Evolutionary conservation across 1,140 invertebrate genomes (phyloP), one percentile per base, ranked within the genome.

Genomic region (Leptopilina clavipes): DNA sequence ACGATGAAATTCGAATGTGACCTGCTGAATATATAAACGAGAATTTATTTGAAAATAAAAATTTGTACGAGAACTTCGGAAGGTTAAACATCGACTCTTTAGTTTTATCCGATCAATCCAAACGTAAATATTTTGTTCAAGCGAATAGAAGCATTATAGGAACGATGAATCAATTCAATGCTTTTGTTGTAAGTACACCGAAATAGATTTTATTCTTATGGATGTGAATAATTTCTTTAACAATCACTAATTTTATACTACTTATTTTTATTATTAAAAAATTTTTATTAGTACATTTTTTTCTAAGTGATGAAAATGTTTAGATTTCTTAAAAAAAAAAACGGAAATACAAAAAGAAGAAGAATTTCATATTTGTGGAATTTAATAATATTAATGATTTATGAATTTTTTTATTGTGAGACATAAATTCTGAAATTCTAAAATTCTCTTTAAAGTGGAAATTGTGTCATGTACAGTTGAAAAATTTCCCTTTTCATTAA

Each of bases 51-150:
- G 5, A 17, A 52, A 52, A 8, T 12, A 52, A 52, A 17, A 17
- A 40, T 40, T 40, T 40, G 37, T 40, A 7, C 37, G 14, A n/a
- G 48, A 52, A 52, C 48, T 52, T 11, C 8, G 19, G 48, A 17
- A 52, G 17, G n/a, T 5, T 17, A 52, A 70, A 31, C 31, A 31
- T 22, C 10, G 37, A 40, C 37, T 25, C 18, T n/a, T n/a, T 31
- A 14, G 12, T n/a, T 31, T 31, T 70, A n/a, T 14, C 19, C 18
- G 11, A 37, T 6, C 59, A 31, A 70, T 70, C 31, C 19, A 31
- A 31, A 70, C 22, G 22, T 70, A 37, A 70, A 70, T 37, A 70
- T 70, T 52, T 52, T 52, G 48, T 52, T 8, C 48, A 17, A 52
- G n/a, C n/a, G n/a, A n/a, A n/a, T n/a, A n/a, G 11, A 52, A n/a